Evolutionary conservation across 2,113 vertebrate species (phyloP).

Genomic region (Platichthys stellatus): DNA sequence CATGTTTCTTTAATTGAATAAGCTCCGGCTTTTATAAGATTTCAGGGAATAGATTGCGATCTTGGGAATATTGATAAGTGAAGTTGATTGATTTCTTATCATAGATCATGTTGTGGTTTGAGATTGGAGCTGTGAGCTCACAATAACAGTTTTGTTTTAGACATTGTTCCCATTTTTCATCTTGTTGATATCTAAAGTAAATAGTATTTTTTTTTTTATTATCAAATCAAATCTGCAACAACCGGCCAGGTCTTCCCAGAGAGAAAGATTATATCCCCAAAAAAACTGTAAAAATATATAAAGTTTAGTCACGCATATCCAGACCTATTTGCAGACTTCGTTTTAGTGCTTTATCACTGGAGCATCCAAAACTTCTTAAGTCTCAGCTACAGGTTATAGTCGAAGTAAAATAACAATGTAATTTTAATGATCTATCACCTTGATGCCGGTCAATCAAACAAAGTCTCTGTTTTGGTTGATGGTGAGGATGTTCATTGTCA

Average conservation of each 20-base stretch:
- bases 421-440: too few species aligned
- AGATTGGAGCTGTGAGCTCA: slow-evolving; percentile 3
- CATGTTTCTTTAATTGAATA: slow-evolving; percentile 41
- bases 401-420: too few species aligned
- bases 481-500: too few species aligned
- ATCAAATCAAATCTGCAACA: slow-evolving; percentile 34
- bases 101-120: slow-evolving; percentile 27
- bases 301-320: too few species aligned
- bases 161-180: slow-evolving; percentile 22
- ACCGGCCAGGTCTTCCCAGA: slow-evolving; percentile 20
- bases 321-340: too few species aligned
- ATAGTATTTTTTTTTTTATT: slow-evolving; percentile 21
- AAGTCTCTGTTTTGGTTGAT: too few species aligned
- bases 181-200: slow-evolving; percentile 36
- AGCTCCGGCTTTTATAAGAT: neutral
- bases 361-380: too few species aligned
- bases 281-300: slow-evolving; percentile 18
- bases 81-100: slow-evolving; percentile 32
- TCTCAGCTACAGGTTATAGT: too few species aligned
- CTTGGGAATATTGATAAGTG: slow-evolving; percentile 29
- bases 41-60: neutral
- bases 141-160: slow-evolving; percentile 11
- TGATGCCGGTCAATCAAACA: too few species aligned
- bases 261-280: slow-evolving; percentile 31
- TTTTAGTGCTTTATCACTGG: too few species aligned